Conservation (phyloP, 2,113 vertebrate species). For the Reinhardtius hippoglossoides region DNA sequence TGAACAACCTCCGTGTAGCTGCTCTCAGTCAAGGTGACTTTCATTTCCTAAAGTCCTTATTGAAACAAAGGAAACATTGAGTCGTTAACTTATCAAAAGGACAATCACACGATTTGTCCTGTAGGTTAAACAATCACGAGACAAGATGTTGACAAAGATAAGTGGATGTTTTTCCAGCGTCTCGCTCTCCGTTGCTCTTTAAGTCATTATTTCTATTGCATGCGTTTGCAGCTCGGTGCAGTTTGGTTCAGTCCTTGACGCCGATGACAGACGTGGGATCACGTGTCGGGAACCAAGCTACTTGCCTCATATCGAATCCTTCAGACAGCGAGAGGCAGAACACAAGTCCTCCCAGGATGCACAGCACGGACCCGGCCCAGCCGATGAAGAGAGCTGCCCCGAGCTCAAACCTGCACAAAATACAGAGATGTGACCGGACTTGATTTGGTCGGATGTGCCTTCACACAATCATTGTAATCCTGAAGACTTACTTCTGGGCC, state of each 20-base stretch:
- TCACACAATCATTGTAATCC: not conserved
- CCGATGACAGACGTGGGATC: constrained; percentile 28
- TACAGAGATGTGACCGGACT: not conserved
- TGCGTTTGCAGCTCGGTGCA: constrained; percentile 3
- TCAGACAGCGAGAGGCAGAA: constrained; percentile 82
- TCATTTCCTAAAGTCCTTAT: constrained; percentile 18
- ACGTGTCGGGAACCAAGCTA: constrained; percentile 1
- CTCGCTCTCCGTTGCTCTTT: constrained; percentile 4
- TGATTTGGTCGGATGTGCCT: constrained; percentile 11
- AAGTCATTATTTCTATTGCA: constrained; percentile 50
- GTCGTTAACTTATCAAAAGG: constrained; percentile 39
- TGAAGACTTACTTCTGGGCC: constrained; percentile 92
- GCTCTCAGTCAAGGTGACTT: constrained; percentile 69
- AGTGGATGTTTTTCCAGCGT: constrained; percentile 7
- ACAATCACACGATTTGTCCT: constrained; percentile 18
- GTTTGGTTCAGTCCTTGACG: constrained; percentile 1
- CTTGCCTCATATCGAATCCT: constrained; percentile 71
- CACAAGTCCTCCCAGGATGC: constrained; percentile 80
- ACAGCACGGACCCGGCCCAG: constrained; percentile 85
- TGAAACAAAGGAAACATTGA: constrained; percentile 76
- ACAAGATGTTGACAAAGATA: constrained; percentile 64
- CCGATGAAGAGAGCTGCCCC: constrained; percentile 86
- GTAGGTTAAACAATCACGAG: constrained; percentile 40
- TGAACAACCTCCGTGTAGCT: constrained; percentile 1
- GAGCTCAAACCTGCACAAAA: constrained; percentile 83